These are phyloP conservation scores for Glandiceps talaboti DNA, from an alignment of 53 echinoderm and acorn worm species.

Conservation along the genomic window DNA sequence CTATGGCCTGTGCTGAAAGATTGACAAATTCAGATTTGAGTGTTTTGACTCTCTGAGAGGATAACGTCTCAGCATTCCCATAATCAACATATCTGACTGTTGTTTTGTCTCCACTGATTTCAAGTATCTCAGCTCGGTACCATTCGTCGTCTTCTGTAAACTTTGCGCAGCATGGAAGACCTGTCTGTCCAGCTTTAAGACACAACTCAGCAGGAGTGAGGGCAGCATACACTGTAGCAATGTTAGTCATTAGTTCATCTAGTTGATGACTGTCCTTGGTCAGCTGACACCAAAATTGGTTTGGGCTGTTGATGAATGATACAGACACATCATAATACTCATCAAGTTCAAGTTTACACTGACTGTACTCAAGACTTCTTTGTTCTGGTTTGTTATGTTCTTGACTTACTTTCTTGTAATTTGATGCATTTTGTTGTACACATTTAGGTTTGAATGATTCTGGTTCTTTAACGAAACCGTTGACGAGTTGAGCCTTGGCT, in stretches of 20 bases:
- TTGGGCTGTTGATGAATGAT: slow-evolving; percentile 29
- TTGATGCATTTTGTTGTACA: background rate
- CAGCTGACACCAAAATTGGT: slow-evolving; percentile 71
- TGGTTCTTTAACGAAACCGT: background rate
- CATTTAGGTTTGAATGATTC: background rate
- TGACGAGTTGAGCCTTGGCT: no score
- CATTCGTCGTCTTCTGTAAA: slow-evolving; percentile 70
- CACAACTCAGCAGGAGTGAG: slow-evolving; percentile 12
- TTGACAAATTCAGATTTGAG: slow-evolving; percentile 33
- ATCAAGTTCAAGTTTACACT: background rate
- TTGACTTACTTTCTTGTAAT: background rate
- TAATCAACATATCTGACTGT: background rate
- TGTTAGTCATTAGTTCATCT: slow-evolving; percentile 48
- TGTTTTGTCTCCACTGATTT: slow-evolving; percentile 23
- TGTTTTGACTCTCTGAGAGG: slow-evolving; percentile 27
- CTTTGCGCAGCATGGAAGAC: slow-evolving; percentile 64
- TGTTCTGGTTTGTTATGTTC: background rate
- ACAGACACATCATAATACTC: slow-evolving; percentile 25
- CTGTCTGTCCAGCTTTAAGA: slow-evolving; percentile 22
- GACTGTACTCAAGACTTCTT: background rate
- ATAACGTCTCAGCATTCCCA: slow-evolving; percentile 14
- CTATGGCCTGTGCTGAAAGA: slow-evolving; percentile 32
- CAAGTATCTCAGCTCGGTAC: slow-evolving; percentile 68
- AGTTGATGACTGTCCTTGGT: slow-evolving; percentile 52
- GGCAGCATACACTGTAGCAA: slow-evolving; percentile 38